phyloP scores from a whole-genome alignment of 2,113 vertebrate genomes.

The Chunga burmeisteri region DNA sequence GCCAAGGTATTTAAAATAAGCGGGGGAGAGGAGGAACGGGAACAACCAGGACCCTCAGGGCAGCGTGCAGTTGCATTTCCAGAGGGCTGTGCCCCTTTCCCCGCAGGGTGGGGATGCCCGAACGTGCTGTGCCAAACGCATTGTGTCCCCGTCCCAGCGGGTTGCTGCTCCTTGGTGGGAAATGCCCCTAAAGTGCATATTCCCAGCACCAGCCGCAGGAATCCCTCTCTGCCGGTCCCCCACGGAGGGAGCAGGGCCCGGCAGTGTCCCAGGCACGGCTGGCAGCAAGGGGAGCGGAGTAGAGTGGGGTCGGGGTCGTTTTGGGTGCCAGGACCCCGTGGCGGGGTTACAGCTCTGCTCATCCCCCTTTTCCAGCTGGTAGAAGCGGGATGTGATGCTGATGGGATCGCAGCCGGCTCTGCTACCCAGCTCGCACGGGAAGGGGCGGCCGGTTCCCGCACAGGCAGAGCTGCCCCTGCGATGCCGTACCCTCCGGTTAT shows the following conservation, averaged over 20 bases:
- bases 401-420: accelerated
- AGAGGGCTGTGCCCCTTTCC: neutral
- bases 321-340: accelerated
- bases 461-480: neutral
- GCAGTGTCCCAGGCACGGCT: accelerated
- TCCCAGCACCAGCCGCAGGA: neutral
- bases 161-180: neutral
- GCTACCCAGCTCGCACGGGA: neutral
- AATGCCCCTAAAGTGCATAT: accelerated
- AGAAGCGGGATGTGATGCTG: neutral
- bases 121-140: accelerated
- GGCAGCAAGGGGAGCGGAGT: neutral
- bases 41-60: neutral
- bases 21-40: neutral
- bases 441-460: neutral
- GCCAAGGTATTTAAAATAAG: neutral
- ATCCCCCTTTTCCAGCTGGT: neutral
- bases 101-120: accelerated
- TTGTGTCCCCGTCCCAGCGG: neutral
- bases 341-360: accelerated
- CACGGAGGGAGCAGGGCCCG: neutral
- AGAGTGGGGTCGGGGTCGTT: accelerated
- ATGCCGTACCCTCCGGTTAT: neutral
- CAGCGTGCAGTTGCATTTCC: neutral
- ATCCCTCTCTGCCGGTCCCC: accelerated